Evolutionary conservation across 2,888 invertebrate genomes (phyloP).

Genomic region (Drosophila kanekoi): DNA sequence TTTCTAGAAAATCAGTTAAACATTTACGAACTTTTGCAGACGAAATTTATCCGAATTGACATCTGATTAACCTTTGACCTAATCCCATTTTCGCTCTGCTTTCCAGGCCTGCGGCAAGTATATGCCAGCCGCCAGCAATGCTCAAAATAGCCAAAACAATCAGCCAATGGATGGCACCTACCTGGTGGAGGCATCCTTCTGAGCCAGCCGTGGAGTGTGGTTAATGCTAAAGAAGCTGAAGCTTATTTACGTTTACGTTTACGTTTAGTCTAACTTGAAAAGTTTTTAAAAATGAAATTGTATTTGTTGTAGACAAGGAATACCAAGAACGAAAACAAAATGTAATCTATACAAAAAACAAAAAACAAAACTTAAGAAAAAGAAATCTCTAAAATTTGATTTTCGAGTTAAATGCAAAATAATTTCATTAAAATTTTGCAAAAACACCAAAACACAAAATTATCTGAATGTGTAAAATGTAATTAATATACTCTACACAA

Average conservation of each 20-base stretch:
- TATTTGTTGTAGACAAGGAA: slow-evolving; percentile 57
- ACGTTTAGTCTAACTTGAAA: slow-evolving; percentile 73
- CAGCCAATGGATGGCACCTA: slow-evolving; percentile 94
- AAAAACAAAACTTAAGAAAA: not conserved
- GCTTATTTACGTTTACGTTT: slow-evolving; percentile 69
- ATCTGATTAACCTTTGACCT: not conserved
- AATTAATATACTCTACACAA: slow-evolving; percentile 42
- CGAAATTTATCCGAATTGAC: not conserved
- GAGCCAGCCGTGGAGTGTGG: slow-evolving; percentile 75
- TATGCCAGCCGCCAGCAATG: slow-evolving; percentile 93
- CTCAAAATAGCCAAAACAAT: slow-evolving; percentile 92
- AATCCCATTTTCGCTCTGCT: slow-evolving; percentile 18
- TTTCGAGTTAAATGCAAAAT: slow-evolving; percentile 61
- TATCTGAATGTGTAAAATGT: slow-evolving; percentile 57
- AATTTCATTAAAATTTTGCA: slow-evolving; percentile 42
- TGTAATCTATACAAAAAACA: slow-evolving; percentile 27
- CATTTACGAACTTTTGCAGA: slow-evolving; percentile 7
- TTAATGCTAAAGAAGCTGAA: slow-evolving; percentile 30
- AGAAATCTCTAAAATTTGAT: slow-evolving; percentile 69
- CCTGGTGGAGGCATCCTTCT: slow-evolving; percentile 94
- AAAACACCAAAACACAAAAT: slow-evolving; percentile 40
- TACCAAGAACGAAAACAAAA: slow-evolving; percentile 26
- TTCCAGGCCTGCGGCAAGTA: slow-evolving; percentile 93
- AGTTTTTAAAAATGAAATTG: slow-evolving; percentile 67
- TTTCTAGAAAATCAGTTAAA: slow-evolving; percentile 1